These are phyloP conservation scores for Tenthredo livida DNA, from an alignment of 2,888 invertebrate species.

Conservation along the genomic window DNA sequence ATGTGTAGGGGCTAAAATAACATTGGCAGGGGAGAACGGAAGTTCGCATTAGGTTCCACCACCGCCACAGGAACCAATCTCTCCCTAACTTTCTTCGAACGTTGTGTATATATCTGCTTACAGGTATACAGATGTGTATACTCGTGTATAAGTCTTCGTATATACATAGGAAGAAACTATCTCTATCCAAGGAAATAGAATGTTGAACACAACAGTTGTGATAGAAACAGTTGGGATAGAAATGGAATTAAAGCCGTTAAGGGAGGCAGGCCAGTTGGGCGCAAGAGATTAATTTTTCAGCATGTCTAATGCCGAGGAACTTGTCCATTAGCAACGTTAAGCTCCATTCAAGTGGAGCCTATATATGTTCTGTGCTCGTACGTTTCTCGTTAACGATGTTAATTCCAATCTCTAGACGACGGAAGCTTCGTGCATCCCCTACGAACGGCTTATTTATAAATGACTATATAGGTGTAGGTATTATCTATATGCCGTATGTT, in stretches of 20 bases:
- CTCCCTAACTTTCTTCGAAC: constrained; percentile 17
- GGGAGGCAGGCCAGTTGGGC: not conserved
- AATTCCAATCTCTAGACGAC: not conserved
- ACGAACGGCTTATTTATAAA: not conserved
- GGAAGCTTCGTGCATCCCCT: not conserved
- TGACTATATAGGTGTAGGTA: not conserved
- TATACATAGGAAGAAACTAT: not conserved
- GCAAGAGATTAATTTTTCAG: constrained; percentile 40
- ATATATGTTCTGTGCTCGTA: not conserved
- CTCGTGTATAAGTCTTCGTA: not conserved
- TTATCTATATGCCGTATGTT: not conserved
- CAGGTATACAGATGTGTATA: not conserved
- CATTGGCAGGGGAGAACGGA: not conserved
- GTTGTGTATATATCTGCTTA: not conserved
- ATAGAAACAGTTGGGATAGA: not conserved
- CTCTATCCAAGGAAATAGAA: constrained; percentile 37
- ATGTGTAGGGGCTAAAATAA: not conserved
- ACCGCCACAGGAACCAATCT: constrained; percentile 14
- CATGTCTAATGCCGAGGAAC: constrained; percentile 37
- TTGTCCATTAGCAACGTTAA: constrained; percentile 46
- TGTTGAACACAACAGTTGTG: constrained; percentile 12
- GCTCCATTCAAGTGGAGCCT: constrained; percentile 25
- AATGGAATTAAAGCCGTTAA: constrained; percentile 41
- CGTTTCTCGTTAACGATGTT: constrained; percentile 27
- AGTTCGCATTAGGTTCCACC: not conserved